These are phyloP conservation scores for Hermatobates lingyangjiaoensis DNA, from an alignment of 1,140 invertebrate species.

Conservation along the genomic window DNA sequence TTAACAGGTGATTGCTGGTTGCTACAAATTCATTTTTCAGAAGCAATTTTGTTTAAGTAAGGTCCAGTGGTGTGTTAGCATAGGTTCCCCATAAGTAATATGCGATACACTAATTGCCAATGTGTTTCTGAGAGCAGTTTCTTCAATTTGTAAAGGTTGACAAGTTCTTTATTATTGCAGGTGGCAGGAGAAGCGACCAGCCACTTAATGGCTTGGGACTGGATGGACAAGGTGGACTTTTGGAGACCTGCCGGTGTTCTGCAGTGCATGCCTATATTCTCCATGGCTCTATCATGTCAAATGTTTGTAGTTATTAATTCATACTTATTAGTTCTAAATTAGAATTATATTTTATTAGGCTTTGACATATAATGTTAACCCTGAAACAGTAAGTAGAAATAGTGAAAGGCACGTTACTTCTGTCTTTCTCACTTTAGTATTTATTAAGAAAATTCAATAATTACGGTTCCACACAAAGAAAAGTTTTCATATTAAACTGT, in stretches of 20 bases:
- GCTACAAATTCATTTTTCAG: too few species aligned
- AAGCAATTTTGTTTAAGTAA: too few species aligned
- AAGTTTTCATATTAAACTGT: not conserved
- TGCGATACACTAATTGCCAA: too few species aligned
- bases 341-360: not conserved
- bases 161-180: too few species aligned
- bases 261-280: constrained; percentile 84
- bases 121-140: too few species aligned
- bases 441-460: too few species aligned
- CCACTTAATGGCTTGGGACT: constrained; percentile 50
- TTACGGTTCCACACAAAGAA: too few species aligned
- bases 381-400: not conserved
- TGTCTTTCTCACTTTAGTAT: not conserved
- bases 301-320: constrained; percentile 40
- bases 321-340: too few species aligned
- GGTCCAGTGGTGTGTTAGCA: too few species aligned
- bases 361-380: not conserved
- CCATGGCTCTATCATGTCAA: constrained; percentile 88
- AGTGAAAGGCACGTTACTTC: too few species aligned
- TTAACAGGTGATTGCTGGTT: too few species aligned
- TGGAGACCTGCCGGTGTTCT: constrained; percentile 71
- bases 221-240: constrained; percentile 52
- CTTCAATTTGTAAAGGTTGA: not conserved
- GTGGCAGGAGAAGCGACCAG: constrained; percentile 52
- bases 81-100: too few species aligned